phyloP scores from a whole-genome alignment of 2,888 invertebrate species.

The Eupithecia centaureata region DNA sequence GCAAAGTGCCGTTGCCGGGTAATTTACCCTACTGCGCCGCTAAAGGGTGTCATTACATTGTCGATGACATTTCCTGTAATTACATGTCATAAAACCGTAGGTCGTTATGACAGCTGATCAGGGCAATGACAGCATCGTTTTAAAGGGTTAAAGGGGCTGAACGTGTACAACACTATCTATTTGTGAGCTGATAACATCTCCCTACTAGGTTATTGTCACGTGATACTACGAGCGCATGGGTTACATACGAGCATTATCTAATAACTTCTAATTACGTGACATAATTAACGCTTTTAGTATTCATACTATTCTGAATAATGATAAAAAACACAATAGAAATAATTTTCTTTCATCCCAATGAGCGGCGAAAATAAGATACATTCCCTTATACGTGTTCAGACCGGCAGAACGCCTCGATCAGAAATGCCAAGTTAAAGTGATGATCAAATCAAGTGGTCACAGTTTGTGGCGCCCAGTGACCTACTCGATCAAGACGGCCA shows the following conservation, averaged over 20 bases:
- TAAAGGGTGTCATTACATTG: conserved; percentile 17
- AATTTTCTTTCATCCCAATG: no score
- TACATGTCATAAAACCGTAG: conserved; percentile 11
- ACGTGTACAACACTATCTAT: not conserved
- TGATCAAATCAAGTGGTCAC: not conserved
- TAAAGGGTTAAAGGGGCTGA: not conserved
- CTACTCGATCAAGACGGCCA: conserved; percentile 10
- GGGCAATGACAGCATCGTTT: not conserved
- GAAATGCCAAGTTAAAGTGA: not conserved
- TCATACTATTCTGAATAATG: no score
- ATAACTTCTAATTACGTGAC: no score
- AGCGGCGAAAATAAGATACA: no score
- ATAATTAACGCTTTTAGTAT: no score
- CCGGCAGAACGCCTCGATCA: conserved; percentile 4
- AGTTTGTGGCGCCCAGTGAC: not conserved
- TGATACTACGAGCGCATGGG: no score
- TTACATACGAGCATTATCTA: no score
- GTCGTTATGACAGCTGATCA: conserved; percentile 13
- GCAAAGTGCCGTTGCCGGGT: conserved; percentile 27
- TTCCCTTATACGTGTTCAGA: no score
- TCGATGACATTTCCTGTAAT: conserved; percentile 10
- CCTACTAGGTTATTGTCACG: not conserved
- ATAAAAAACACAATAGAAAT: no score
- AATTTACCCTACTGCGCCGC: conserved; percentile 3
- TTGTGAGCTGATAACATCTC: not conserved